Percentiles rank a stretch among this genome's conserved stretches.
phyloP scores from a whole-genome alignment of 2,888 invertebrate species.

The Cactoblastis cactorum region DNA sequence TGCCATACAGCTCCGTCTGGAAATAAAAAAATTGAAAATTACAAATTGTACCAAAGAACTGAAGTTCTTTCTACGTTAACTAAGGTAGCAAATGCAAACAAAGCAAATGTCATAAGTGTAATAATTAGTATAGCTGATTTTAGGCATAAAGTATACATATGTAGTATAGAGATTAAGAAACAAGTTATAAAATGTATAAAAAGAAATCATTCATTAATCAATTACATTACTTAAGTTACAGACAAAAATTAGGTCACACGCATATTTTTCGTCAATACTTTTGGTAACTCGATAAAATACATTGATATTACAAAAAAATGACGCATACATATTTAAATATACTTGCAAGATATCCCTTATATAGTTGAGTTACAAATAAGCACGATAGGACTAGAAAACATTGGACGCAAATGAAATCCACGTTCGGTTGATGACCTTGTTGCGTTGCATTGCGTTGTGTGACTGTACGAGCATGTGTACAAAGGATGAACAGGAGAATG shows the following conservation, averaged over 20 bases:
- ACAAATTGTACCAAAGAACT: background rate
- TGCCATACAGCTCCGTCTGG: conserved; percentile 99
- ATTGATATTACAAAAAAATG: background rate
- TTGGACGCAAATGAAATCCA: conserved; percentile 14
- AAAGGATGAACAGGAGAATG: conserved; percentile 23
- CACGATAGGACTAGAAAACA: conserved; percentile 11
- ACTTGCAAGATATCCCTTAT: background rate
- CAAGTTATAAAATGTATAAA: too few species aligned
- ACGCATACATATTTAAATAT: background rate
- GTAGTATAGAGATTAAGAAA: too few species aligned
- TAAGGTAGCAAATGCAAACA: too few species aligned
- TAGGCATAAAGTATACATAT: too few species aligned
- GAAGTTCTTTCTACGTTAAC: too few species aligned
- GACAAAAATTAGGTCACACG: too few species aligned
- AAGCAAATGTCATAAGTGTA: too few species aligned
- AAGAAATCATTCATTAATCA: too few species aligned
- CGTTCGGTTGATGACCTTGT: conserved; percentile 12
- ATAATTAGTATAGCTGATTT: too few species aligned
- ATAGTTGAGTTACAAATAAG: conserved; percentile 2
- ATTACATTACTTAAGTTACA: too few species aligned
- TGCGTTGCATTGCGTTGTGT: conserved; percentile 8
- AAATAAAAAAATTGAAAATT: conserved; percentile 30
- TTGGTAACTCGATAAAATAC: too few species aligned
- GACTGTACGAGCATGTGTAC: conserved; percentile 1
- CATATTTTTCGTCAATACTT: too few species aligned